Conservation (phyloP, 2,888 invertebrate genomes). For the Hymenopus coronatus region DNA sequence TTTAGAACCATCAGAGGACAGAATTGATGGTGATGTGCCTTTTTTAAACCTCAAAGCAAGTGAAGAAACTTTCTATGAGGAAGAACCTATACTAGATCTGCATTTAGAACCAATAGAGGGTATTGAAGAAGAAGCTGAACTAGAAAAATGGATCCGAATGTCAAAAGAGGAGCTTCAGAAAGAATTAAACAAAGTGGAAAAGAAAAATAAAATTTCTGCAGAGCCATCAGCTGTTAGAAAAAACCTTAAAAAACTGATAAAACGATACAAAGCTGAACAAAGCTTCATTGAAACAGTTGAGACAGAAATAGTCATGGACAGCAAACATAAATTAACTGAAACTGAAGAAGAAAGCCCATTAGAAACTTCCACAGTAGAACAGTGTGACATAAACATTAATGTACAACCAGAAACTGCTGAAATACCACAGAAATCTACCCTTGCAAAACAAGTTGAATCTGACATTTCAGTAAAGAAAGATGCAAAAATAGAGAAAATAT, state of each 20-base stretch:
- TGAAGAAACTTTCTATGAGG: conserved; percentile 6
- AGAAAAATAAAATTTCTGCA: neutral
- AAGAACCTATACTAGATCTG: neutral
- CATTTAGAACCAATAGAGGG: conserved; percentile 5
- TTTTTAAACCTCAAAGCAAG: neutral
- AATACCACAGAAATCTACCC: neutral
- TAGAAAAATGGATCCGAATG: conserved; percentile 11
- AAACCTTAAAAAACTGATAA: conserved; percentile 3
- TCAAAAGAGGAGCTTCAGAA: conserved; percentile 6
- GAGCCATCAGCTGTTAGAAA: conserved; percentile 6
- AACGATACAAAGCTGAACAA: neutral
- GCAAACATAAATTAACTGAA: conserved; percentile 4
- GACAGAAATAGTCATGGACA: conserved; percentile 13
- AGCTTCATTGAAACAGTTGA: neutral
- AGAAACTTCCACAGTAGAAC: neutral
- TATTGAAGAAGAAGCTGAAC: neutral
- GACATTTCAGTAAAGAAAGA: neutral
- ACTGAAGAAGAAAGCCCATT: neutral
- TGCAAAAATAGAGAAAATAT: neutral
- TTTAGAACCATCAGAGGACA: neutral
- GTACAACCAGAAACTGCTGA: neutral
- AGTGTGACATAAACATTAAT: neutral
- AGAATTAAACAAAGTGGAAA: conserved; percentile 1
- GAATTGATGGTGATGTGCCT: neutral
- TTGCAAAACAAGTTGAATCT: neutral